These are phyloP conservation scores for Nesogale talazaci DNA, from an alignment of 2,113 vertebrate species.

Conservation along the genomic window DNA sequence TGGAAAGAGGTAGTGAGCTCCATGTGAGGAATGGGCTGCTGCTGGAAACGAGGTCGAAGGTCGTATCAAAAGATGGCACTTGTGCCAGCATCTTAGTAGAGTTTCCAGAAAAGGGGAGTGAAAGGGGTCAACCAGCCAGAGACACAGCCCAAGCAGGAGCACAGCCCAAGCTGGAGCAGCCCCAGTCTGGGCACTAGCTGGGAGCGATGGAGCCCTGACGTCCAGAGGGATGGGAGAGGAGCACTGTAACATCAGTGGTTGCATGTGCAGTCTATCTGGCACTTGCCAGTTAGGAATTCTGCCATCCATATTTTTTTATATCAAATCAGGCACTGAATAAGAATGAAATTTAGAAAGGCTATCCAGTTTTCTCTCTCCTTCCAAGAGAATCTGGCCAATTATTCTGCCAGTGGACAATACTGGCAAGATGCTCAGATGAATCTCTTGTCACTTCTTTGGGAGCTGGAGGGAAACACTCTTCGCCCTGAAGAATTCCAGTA, in stretches of 20 bases:
- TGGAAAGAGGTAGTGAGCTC: background rate
- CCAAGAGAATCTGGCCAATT: background rate
- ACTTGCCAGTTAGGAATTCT: background rate
- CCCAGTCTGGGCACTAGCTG: background rate
- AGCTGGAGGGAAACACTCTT: background rate
- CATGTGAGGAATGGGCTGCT: background rate
- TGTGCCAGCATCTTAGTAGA: background rate
- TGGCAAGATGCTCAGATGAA: background rate
- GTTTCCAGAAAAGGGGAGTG: slow-evolving; percentile 19
- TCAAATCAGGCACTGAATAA: slow-evolving; percentile 35
- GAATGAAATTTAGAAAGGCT: slow-evolving; percentile 10
- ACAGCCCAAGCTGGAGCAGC: background rate
- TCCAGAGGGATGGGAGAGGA: background rate
- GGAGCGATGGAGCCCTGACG: background rate
- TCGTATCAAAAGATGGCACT: background rate
- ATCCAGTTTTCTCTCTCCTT: slow-evolving; percentile 17
- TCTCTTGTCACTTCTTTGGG: background rate
- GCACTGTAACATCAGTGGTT: background rate
- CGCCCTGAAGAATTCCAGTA: background rate
- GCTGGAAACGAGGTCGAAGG: background rate
- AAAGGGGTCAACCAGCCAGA: background rate
- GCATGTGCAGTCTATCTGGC: background rate
- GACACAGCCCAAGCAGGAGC: background rate
- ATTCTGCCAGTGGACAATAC: background rate
- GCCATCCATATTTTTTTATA: slow-evolving; percentile 36